Percentiles rank a stretch among this genome's conserved stretches.
These are phyloP conservation scores for Limanda limanda DNA, from an alignment of 2,113 vertebrate species.

Conservation along the genomic window DNA sequence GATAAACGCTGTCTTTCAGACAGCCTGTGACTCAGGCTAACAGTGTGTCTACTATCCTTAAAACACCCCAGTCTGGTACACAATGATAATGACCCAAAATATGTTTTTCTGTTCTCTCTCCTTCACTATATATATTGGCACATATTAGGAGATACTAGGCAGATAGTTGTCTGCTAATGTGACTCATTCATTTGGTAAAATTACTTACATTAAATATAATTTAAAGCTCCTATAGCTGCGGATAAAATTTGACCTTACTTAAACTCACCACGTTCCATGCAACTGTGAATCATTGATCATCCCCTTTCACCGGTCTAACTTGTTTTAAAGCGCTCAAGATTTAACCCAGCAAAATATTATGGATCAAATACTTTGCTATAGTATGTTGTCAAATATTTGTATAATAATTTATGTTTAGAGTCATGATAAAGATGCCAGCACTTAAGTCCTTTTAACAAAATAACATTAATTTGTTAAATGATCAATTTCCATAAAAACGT, in stretches of 20 bases:
- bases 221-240: no score
- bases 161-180: background rate
- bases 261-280: background rate
- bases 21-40: constrained; percentile 50
- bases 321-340: background rate
- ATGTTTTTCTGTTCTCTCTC: background rate
- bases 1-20: background rate
- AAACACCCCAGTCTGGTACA: constrained; percentile 33
- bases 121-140: background rate
- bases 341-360: no score
- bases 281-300: background rate
- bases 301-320: background rate
- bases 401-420: no score
- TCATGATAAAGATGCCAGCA: no score
- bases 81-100: background rate
- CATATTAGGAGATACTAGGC: background rate
- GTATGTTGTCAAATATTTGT: no score
- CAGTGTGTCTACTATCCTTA: constrained; percentile 12
- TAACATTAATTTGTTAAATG: no score
- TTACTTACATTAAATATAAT: background rate
- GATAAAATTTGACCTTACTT: background rate
- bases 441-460: no score
- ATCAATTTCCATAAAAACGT: no score
- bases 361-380: no score
- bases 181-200: background rate